A percentile compares a stretch with the other conserved stretches of the same genome.
Evolutionary conservation across 2,888 invertebrate species (phyloP).

Genomic region (Tipula helvola): DNA sequence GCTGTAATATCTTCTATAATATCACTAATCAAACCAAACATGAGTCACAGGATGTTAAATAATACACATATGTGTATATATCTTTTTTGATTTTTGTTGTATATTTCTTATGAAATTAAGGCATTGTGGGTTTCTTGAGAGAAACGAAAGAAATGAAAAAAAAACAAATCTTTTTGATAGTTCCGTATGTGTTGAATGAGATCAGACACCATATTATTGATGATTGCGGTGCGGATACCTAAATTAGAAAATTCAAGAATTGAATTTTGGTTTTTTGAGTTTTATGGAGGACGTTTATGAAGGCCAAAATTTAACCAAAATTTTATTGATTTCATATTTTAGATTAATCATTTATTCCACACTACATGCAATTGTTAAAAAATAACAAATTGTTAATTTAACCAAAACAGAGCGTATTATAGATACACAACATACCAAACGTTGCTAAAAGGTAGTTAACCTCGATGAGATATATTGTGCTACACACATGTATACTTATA

Average conservation of each 20-base stretch:
- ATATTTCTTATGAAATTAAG: constrained; percentile 4
- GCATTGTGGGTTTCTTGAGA: background rate
- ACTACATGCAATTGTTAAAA: background rate
- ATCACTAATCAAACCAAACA: background rate
- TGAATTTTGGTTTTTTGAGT: background rate
- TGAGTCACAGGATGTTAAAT: constrained; percentile 4
- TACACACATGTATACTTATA: background rate
- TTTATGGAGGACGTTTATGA: background rate
- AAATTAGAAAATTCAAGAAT: background rate
- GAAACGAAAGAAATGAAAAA: background rate
- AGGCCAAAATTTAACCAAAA: background rate
- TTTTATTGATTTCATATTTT: background rate
- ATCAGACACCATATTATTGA: background rate
- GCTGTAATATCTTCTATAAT: background rate
- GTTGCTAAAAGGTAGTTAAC: background rate
- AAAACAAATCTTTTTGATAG: background rate
- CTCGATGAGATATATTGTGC: background rate
- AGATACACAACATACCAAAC: background rate
- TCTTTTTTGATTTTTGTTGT: background rate
- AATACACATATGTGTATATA: background rate
- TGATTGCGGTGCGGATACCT: background rate
- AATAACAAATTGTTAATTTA: background rate
- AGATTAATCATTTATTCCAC: background rate
- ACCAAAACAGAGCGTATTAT: background rate
- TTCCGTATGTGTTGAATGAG: constrained; percentile 4